A percentile compares a stretch with the other conserved stretches of the same genome.
Conservation (phyloP, 2,888 invertebrate genomes). For the Cheilosia vernalis region DNA sequence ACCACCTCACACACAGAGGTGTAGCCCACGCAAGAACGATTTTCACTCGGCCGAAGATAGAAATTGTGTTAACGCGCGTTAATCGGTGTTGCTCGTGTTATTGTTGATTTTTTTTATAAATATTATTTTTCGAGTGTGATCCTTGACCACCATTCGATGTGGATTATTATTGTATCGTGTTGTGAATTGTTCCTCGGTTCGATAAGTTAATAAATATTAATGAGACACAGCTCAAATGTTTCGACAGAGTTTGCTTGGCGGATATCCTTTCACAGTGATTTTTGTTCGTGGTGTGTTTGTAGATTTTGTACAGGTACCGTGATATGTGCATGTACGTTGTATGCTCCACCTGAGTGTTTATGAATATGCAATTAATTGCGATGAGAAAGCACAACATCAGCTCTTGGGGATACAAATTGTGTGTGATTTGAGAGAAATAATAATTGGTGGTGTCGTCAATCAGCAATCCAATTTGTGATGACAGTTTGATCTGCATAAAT, state of each 20-base stretch:
- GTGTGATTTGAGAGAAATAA: conserved; percentile 8
- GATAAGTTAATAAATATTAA: conserved; percentile 73
- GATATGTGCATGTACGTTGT: conserved; percentile 5
- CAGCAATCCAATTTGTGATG: conserved; percentile 33
- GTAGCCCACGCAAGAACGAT: conserved; percentile 21
- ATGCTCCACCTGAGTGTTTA: conserved; percentile 60
- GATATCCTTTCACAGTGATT: conserved; percentile 50
- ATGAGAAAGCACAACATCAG: conserved; percentile 32
- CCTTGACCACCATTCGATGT: conserved; percentile 42
- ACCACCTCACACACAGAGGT: neutral
- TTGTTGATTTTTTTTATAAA: conserved; percentile 33
- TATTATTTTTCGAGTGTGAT: conserved; percentile 19
- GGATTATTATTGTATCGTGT: conserved; percentile 9
- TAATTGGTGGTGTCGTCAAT: conserved; percentile 32
- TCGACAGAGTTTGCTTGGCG: neutral
- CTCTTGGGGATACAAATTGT: neutral
- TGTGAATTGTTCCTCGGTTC: conserved; percentile 39
- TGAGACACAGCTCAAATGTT: conserved; percentile 37
- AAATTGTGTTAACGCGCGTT: conserved; percentile 47
- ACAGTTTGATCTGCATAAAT: conserved; percentile 15
- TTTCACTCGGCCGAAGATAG: neutral
- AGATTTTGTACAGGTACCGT: neutral
- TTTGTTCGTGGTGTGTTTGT: conserved; percentile 15
- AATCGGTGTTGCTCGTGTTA: conserved; percentile 51
- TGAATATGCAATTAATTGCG: conserved; percentile 63